Evolutionary conservation across 2,888 invertebrate species (phyloP).

Genomic region (Zaprionus obscuricornis): DNA sequence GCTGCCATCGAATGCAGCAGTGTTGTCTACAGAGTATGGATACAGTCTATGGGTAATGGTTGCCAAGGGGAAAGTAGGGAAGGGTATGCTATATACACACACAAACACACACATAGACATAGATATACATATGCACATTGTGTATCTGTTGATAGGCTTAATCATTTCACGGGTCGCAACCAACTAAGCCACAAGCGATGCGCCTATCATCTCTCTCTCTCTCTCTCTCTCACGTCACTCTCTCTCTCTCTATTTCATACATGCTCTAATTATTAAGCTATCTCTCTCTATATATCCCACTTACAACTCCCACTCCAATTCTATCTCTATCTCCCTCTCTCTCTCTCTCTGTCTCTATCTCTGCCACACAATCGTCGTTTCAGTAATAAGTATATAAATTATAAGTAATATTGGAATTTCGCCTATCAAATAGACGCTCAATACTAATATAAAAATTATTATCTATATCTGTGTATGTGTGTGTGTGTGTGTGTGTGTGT

Average conservation of each 20-base stretch:
- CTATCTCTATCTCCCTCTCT: constrained; percentile 4
- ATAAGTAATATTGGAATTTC: constrained; percentile 70
- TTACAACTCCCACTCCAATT: constrained; percentile 5
- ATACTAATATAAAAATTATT: neutral
- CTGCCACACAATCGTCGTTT: constrained; percentile 39
- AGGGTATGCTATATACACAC: too few relatives aligned
- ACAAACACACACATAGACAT: too few relatives aligned
- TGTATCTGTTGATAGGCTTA: constrained; percentile 34
- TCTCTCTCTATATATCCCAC: constrained; percentile 1
- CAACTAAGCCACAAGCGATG: constrained; percentile 7
- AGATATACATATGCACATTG: too few relatives aligned
- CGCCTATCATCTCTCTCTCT: neutral
- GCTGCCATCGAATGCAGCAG: constrained; percentile 5
- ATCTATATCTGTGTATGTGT: neutral
- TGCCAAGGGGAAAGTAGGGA: neutral
- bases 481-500: neutral
- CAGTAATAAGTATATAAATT: constrained; percentile 68
- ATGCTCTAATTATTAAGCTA: too few relatives aligned
- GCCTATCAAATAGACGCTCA: constrained; percentile 43
- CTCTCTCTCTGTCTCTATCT: neutral
- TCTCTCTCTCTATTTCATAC: neutral
- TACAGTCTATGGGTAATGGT: neutral
- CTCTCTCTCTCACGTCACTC: neutral
- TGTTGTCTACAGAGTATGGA: too few relatives aligned
- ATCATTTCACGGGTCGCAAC: constrained; percentile 20